phyloP scores from a whole-genome alignment of 2,888 invertebrate genomes.

The Lydus trimaculatus region DNA sequence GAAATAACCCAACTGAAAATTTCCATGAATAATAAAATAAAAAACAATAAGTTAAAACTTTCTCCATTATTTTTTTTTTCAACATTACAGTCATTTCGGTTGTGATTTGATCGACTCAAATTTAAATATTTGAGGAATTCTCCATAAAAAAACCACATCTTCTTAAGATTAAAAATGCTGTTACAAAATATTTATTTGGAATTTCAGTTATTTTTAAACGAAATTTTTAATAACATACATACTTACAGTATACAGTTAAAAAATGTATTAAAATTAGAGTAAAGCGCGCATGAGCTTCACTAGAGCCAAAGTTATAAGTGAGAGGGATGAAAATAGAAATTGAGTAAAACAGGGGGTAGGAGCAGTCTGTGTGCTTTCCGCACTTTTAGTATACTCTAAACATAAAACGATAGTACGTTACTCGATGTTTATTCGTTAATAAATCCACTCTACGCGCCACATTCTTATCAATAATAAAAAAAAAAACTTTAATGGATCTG shows the following conservation, averaged over 20 bases:
- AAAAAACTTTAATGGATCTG: too few relatives aligned
- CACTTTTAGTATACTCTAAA: neutral
- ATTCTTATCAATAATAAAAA: neutral
- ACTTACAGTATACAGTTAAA: too few relatives aligned
- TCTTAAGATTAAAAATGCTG: neutral
- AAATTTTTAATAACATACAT: neutral
- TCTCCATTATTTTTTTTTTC: neutral
- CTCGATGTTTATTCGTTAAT: neutral
- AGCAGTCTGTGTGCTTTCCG: neutral
- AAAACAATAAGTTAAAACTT: neutral
- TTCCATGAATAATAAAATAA: neutral
- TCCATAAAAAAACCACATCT: too few relatives aligned
- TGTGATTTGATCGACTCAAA: neutral
- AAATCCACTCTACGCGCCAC: too few relatives aligned
- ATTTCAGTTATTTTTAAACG: neutral
- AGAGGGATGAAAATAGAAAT: slow-evolving; percentile 7
- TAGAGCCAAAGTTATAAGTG: neutral
- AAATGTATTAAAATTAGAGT: neutral
- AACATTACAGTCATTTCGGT: neutral
- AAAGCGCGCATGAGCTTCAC: neutral
- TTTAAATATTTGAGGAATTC: too few relatives aligned
- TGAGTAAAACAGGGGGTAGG: neutral
- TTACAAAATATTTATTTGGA: neutral
- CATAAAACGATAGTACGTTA: neutral
- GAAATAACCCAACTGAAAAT: too few relatives aligned